Evolutionary conservation across 2,113 vertebrate species (phyloP).

Genomic region (Heterotis niloticus): DNA sequence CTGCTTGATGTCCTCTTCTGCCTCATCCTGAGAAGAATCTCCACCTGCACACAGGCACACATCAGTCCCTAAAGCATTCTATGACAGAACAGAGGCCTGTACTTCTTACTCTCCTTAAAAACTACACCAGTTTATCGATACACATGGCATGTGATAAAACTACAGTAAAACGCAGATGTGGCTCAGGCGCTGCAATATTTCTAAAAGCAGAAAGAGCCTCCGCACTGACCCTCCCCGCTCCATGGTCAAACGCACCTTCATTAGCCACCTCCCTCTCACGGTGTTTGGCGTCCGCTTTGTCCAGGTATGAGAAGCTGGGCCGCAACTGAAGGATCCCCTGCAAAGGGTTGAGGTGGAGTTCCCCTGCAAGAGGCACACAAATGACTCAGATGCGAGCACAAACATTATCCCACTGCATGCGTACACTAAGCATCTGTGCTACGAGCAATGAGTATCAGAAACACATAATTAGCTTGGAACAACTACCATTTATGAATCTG

Average conservation of each 20-base stretch:
- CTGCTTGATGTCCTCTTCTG: conserved; percentile 90
- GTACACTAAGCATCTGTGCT: no score
- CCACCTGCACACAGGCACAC: conserved; percentile 66
- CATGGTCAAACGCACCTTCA: conserved; percentile 67
- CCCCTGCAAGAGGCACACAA: conserved; percentile 63
- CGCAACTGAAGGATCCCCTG: conserved; percentile 94
- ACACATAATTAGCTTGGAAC: not conserved
- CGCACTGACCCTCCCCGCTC: not conserved
- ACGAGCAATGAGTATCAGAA: not conserved
- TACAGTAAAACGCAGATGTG: not conserved
- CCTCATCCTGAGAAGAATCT: conserved; percentile 95
- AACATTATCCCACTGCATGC: not conserved
- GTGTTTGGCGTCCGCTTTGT: conserved; percentile 91
- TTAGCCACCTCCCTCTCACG: conserved; percentile 89
- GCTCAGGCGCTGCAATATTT: not conserved
- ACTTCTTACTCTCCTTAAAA: no score
- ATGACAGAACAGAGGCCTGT: no score
- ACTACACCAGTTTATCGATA: no score
- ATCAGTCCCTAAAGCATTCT: not conserved
- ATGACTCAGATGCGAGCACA: not conserved
- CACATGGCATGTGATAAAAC: not conserved
- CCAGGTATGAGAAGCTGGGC: conserved; percentile 92
- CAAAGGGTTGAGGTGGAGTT: conserved; percentile 91
- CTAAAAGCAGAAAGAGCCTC: not conserved
- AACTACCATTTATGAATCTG: not conserved